phyloP scores from a whole-genome alignment of 2,113 vertebrate species.

The Okapia johnstoni region DNA sequence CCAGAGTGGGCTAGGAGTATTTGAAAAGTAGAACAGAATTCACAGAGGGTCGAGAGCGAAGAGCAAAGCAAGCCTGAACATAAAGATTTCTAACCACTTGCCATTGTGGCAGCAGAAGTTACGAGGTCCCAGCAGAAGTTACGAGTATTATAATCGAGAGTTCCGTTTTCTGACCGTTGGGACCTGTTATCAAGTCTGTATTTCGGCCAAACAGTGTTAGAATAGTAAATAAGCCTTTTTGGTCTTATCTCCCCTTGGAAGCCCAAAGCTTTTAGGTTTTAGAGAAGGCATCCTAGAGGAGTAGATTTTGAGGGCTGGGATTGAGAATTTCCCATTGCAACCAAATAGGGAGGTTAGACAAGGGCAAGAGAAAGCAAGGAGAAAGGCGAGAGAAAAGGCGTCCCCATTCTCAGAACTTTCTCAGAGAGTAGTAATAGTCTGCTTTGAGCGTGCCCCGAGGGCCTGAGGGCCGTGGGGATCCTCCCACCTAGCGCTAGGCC shows the following conservation, averaged over 20 bases:
- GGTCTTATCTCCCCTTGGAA: background rate
- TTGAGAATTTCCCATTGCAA: background rate
- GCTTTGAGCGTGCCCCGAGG: background rate
- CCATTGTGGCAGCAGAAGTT: fast-evolving
- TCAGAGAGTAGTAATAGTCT: background rate
- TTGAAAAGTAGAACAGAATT: background rate
- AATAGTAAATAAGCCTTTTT: background rate
- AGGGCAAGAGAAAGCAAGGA: background rate
- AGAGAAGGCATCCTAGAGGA: background rate
- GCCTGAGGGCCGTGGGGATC: background rate
- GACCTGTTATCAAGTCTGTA: background rate
- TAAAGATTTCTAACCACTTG: background rate
- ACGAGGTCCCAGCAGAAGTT: background rate
- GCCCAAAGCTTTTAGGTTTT: background rate
- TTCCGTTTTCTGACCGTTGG: background rate
- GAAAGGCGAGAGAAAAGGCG: background rate
- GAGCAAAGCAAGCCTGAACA: background rate
- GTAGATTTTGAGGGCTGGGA: background rate
- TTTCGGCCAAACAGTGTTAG: background rate
- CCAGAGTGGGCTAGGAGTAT: background rate
- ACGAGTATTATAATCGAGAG: background rate
- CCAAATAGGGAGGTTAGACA: background rate
- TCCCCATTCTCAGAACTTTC: background rate
- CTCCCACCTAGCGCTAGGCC: fast-evolving
- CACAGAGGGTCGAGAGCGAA: background rate